These are phyloP conservation scores for Mechanitis mazaeus DNA, from an alignment of 2,888 invertebrate species.

Conservation along the genomic window DNA sequence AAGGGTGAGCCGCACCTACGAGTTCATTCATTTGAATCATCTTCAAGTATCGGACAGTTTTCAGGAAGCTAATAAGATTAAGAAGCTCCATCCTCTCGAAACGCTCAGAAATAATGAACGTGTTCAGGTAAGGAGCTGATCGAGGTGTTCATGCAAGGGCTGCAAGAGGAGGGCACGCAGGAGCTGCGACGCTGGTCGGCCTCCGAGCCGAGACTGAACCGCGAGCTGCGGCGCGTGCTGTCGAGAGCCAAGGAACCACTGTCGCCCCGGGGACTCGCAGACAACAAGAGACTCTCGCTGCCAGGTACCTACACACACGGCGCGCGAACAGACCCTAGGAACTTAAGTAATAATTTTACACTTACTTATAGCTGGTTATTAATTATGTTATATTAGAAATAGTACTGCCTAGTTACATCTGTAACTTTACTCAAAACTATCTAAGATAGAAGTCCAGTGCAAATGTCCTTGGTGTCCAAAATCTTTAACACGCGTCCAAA, in stretches of 20 bases:
- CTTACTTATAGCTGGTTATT: no score
- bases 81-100: no score
- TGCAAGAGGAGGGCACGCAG: constrained; percentile 84
- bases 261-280: constrained; percentile 42
- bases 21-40: constrained; percentile 5
- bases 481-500: no score
- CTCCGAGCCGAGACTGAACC: constrained; percentile 44
- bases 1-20: constrained; percentile 63
- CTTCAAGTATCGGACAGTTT: constrained; percentile 1
- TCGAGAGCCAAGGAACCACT: constrained; percentile 55
- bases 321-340: no score
- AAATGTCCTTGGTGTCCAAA: no score
- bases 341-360: no score
- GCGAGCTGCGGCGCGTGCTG: constrained; percentile 49
- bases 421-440: no score
- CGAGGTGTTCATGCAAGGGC: constrained; percentile 88
- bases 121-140: constrained; percentile 92
- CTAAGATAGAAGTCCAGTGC: no score
- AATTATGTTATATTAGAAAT: no score
- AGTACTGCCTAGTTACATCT: no score
- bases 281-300: constrained; percentile 37
- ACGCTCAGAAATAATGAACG: no score
- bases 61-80: no score
- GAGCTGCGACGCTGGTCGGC: constrained; percentile 79
- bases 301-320: constrained; percentile 39